phyloP scores from a whole-genome alignment of 2,888 invertebrate species.

The Sympetrum striolatum region DNA sequence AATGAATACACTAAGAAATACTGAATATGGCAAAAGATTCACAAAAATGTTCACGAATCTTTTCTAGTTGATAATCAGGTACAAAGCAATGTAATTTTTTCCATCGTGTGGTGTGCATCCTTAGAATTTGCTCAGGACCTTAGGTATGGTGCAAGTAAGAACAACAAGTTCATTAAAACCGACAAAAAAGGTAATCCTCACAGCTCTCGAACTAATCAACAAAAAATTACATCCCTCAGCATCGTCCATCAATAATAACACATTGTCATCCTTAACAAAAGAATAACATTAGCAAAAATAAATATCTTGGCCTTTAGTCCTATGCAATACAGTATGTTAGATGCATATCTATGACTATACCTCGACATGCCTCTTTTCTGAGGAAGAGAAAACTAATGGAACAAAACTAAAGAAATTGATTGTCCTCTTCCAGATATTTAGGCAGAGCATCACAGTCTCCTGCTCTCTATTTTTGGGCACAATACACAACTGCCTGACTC shows the following conservation, averaged over 20 bases:
- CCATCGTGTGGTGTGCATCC: neutral
- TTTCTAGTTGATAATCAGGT: slow-evolving; percentile 22
- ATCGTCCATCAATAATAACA: neutral
- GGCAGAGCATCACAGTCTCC: slow-evolving; percentile 27
- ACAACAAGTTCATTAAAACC: neutral
- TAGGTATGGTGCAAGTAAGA: neutral
- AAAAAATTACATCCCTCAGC: neutral
- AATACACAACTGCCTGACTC: slow-evolving; percentile 3
- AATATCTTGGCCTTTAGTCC: neutral
- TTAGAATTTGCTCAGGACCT: neutral
- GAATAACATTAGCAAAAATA: neutral
- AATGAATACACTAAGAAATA: slow-evolving; percentile 12
- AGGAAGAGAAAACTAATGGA: neutral
- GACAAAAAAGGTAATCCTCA: neutral
- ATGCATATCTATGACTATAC: neutral
- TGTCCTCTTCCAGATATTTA: slow-evolving; percentile 5
- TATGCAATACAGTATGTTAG: neutral
- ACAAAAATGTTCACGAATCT: neutral
- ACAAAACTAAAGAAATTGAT: neutral
- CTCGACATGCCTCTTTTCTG: neutral
- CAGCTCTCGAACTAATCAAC: neutral
- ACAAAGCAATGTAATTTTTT: slow-evolving; percentile 35
- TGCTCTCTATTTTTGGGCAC: neutral
- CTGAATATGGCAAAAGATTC: slow-evolving; percentile 3
- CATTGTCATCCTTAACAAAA: neutral